Percentiles rank a stretch among this genome's conserved stretches.
Evolutionary conservation across 2,888 invertebrate genomes (phyloP).

Genomic region (Pegoplata infirma): DNA sequence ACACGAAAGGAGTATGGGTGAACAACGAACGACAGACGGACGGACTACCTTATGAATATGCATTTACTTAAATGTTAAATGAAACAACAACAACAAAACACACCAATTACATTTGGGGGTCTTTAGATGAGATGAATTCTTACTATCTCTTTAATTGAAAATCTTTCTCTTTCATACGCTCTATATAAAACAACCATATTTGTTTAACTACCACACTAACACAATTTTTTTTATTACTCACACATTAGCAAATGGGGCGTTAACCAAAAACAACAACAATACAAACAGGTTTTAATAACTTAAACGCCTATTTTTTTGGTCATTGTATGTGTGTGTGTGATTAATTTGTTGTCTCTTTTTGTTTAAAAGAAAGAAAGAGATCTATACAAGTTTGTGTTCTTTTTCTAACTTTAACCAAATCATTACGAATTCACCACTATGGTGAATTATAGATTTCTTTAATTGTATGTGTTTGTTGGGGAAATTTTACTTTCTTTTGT

Average conservation of each 20-base stretch:
- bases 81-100: slow-evolving; percentile 3
- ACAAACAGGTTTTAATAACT: neutral
- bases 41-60: slow-evolving; percentile 41
- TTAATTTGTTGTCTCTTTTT: neutral
- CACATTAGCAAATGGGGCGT: slow-evolving; percentile 37
- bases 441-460: slow-evolving; percentile 16
- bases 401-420: neutral
- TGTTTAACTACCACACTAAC: neutral
- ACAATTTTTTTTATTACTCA: neutral
- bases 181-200: slow-evolving; percentile 10
- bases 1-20: no score
- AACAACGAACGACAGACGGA: no score
- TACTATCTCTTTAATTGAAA: neutral
- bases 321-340: neutral
- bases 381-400: neutral
- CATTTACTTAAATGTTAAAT: slow-evolving; percentile 36
- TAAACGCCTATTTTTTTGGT: neutral
- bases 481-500: neutral
- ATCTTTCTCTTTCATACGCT: neutral
- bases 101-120: slow-evolving; percentile 15
- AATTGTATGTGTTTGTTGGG: neutral
- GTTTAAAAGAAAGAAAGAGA: neutral
- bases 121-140: neutral
- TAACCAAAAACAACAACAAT: neutral
- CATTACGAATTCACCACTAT: slow-evolving; percentile 34